phyloP scores from a whole-genome alignment of 2,797 vertebrate species.

The Cygnus olor region DNA sequence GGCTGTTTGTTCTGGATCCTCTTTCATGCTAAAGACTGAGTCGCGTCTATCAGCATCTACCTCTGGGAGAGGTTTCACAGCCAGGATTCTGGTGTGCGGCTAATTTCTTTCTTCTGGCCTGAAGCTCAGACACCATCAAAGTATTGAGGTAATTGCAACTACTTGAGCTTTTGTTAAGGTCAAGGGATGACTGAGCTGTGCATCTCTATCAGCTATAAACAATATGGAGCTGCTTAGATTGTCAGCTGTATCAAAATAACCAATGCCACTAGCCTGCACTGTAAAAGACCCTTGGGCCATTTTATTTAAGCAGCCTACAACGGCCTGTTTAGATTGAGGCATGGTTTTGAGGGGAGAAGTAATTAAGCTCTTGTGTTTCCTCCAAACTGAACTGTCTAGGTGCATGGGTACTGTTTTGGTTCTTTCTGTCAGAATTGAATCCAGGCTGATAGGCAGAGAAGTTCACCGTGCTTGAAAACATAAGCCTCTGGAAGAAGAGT shows the following conservation, averaged over 20 bases:
- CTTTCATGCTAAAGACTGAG: not conserved
- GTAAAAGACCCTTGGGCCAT: not conserved
- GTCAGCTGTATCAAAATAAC: not conserved
- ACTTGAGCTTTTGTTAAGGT: not conserved
- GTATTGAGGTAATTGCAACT: too few relatives aligned
- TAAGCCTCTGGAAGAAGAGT: not conserved
- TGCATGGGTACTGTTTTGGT: not conserved
- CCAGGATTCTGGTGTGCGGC: rapidly evolving
- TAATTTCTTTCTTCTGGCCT: not conserved
- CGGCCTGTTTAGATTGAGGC: not conserved
- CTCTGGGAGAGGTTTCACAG: not conserved
- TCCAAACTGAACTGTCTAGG: not conserved
- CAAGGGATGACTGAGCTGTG: not conserved
- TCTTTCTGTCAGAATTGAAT: not conserved
- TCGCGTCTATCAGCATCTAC: too few relatives aligned
- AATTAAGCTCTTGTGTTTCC: not conserved
- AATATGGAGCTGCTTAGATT: not conserved
- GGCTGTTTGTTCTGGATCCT: not conserved
- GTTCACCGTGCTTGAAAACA: rapidly evolving
- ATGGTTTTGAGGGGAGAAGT: not conserved
- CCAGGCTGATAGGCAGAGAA: not conserved
- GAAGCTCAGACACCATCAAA: rapidly evolving
- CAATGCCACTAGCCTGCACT: not conserved
- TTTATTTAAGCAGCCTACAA: not conserved
- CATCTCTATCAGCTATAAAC: not conserved